Base-by-base conservation (phyloP, 35 echinoderm and acorn worm species). In the Ophioderma brevispina region DNA sequence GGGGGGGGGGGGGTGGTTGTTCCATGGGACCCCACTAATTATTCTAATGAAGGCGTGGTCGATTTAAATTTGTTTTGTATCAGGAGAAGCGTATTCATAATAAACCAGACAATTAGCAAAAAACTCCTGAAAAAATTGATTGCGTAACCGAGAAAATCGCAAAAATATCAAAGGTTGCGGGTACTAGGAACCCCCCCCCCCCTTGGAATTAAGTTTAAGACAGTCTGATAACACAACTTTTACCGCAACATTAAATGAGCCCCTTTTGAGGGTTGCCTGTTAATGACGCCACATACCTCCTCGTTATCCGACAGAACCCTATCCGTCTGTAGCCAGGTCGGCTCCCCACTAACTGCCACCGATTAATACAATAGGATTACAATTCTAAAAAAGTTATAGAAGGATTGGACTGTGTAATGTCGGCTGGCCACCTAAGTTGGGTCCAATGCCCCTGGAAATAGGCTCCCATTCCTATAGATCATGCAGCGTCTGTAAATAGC, bases 401-500 rank as follows among this genome's bases (percentile, higher is more conserved):
- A 13, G 36, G 76, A 21, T 43, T 41, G 13, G 39, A 32, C 1
- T 28, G 32, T 14, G 30, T 13, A 8, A 89, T 19, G 39, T 31
- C 38, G 31, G 13, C 40, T 0, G 76, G 87, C 87, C 87, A 89
- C 38, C 34, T 0, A 35, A 76, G 34, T 56, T 89, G 78, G 15
- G 49, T 50, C 87, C 87, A 89, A 35, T 89, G 79, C 28, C 78
- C 87, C 8, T 39, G 32, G 33, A 90, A 90, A 76, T 76, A 90
- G 18, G 55, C 80, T 32, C 88, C 87, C 30, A 80, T 80, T 21
- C 87, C 87, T 13, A 89, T 80, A 23, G n/a, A 32, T 13, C 76
- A 77, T 19, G 87, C 76, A 0, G 87, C 55, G 33, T 91, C 89
- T 75, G 80, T 91, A 31, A 77, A 91, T 21, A 91, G 76, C 33